A percentile compares a stretch with the other conserved stretches of the same genome.
phyloP scores from a whole-genome alignment of 64 coral and sea anemone species.

The Acropora yongei region DNA sequence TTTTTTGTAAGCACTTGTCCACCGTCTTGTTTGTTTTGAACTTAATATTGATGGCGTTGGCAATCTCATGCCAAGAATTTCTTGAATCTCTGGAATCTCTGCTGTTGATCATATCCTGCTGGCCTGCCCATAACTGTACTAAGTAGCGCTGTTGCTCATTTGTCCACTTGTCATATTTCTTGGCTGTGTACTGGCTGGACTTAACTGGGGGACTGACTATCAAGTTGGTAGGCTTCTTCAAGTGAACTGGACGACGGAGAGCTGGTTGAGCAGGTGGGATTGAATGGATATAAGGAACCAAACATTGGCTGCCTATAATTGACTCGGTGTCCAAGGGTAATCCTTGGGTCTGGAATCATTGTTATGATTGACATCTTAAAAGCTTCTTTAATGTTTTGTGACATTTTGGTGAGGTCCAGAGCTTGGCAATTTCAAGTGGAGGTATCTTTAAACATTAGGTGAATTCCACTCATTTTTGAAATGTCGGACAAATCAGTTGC shows the following conservation, averaged over 20 bases:
- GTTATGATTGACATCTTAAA: no score
- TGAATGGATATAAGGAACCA: constrained; percentile 1
- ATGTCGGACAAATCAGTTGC: no score
- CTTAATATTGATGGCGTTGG: not conserved
- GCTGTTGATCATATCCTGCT: not conserved
- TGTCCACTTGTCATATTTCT: constrained; percentile 7
- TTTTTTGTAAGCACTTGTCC: no score
- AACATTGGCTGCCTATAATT: not conserved
- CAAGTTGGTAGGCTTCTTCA: not conserved
- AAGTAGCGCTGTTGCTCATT: no score
- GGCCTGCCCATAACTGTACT: no score
- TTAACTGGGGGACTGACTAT: not conserved
- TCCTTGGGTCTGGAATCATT: no score
- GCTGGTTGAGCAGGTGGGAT: constrained; percentile 1
- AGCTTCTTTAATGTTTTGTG: no score
- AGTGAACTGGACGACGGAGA: not conserved
- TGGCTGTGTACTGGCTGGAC: not conserved
- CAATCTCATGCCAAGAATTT: constrained; percentile 32
- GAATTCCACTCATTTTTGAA: no score
- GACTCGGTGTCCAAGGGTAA: not conserved
- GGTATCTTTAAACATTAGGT: no score
- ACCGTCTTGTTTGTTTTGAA: not conserved
- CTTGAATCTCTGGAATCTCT: constrained; percentile 44
- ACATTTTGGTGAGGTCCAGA: no score
- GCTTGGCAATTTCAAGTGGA: no score